These are phyloP conservation scores for Bradypus variegatus DNA, from an alignment of 2,797 vertebrate genomes.

Conservation along the genomic window DNA sequence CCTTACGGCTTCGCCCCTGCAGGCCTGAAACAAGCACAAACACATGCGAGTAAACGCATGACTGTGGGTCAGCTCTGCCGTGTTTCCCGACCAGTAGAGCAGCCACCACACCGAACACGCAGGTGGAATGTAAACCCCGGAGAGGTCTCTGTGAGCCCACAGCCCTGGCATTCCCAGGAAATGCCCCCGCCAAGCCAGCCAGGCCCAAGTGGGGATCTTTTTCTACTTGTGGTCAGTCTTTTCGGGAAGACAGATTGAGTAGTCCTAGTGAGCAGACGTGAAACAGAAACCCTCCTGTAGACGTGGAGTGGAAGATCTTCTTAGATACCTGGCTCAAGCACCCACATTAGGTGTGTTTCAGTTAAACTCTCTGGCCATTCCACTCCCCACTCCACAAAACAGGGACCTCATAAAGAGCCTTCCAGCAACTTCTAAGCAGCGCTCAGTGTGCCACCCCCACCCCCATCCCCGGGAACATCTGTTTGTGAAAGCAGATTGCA, in stretches of 20 bases:
- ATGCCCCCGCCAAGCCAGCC: neutral
- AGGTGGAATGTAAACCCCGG: rapidly evolving
- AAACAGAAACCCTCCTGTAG: neutral
- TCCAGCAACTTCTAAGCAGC: conserved; percentile 58
- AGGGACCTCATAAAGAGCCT: conserved; percentile 64
- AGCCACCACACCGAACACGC: rapidly evolving
- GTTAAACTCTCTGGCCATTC: neutral
- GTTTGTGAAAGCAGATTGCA: conserved; percentile 47
- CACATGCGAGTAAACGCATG: rapidly evolving
- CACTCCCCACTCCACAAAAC: neutral
- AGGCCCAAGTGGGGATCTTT: rapidly evolving
- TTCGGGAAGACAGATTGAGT: neutral
- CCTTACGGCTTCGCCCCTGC: neutral
- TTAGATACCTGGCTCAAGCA: neutral
- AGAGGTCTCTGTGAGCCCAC: neutral
- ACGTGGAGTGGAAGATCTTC: neutral
- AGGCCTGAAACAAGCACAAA: neutral
- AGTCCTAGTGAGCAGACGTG: no score
- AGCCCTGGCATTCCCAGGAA: neutral
- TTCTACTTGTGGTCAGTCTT: neutral
- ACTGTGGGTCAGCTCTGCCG: neutral
- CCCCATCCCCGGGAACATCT: conserved; percentile 5
- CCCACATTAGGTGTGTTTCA: conserved; percentile 43
- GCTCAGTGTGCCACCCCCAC: conserved; percentile 51
- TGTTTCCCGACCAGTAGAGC: no score